Percentiles rank a stretch among this genome's conserved stretches.
These are phyloP conservation scores for Lutjanus argentimaculatus DNA, from an alignment of 2,797 vertebrate species.

Conservation along the genomic window DNA sequence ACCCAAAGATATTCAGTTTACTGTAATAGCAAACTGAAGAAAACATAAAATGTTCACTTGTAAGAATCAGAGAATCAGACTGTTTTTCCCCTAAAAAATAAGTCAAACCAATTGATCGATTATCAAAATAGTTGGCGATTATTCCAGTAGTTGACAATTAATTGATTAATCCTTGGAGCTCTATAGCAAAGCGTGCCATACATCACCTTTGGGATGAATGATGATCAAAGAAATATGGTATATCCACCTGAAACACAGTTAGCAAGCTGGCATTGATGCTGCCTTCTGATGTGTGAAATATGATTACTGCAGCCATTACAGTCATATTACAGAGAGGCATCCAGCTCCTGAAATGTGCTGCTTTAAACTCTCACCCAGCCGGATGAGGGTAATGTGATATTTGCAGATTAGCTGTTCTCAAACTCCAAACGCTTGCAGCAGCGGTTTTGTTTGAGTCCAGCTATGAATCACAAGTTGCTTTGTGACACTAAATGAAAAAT, in stretches of 20 bases:
- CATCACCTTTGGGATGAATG: not conserved
- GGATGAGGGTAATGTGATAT: constrained; percentile 54
- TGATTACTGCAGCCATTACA: constrained; percentile 31
- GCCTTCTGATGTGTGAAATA: constrained; percentile 35
- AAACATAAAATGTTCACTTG: too few species aligned
- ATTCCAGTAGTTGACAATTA: too few species aligned
- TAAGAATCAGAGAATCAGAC: too few species aligned
- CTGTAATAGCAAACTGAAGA: too few species aligned
- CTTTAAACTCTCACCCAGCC: constrained; percentile 23
- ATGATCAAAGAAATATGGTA: constrained; percentile 6
- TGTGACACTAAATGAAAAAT: constrained; percentile 50
- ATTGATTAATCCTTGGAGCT: too few species aligned
- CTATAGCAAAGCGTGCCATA: too few species aligned
- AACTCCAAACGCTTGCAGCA: constrained; percentile 40
- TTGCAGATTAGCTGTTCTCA: constrained; percentile 43
- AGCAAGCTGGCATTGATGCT: constrained; percentile 6
- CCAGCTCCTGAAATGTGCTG: constrained; percentile 37
- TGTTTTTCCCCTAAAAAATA: too few species aligned
- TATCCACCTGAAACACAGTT: not conserved
- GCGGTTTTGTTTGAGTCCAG: constrained; percentile 28
- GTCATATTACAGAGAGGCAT: constrained; percentile 32
- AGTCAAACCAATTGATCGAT: too few species aligned
- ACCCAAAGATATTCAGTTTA: too few species aligned
- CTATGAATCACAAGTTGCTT: constrained; percentile 51
- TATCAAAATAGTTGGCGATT: too few species aligned